Evolutionary conservation across 2,113 vertebrate genomes (phyloP).

Genomic region (Apistogramma diplotaenia): DNA sequence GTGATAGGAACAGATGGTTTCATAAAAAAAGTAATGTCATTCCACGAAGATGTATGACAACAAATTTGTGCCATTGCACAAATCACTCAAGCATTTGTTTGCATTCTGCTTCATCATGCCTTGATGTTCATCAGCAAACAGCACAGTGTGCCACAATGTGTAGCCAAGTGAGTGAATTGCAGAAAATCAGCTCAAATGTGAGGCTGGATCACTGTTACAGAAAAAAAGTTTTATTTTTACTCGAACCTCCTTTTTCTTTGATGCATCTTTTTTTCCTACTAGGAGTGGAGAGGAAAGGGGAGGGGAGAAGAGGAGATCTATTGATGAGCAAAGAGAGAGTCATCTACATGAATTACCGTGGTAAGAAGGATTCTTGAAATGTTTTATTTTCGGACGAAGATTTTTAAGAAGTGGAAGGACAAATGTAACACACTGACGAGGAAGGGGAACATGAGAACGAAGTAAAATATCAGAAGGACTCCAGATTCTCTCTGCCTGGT

Average conservation of each 20-base stretch:
- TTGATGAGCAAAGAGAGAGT: neutral
- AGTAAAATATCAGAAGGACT: too few species aligned
- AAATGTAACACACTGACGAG: neutral
- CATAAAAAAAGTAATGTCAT: conserved; percentile 19
- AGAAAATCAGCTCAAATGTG: neutral
- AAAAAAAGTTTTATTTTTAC: neutral
- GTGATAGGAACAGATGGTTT: conserved; percentile 48
- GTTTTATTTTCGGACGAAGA: too few species aligned
- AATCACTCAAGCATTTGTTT: conserved; percentile 40
- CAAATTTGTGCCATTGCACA: conserved; percentile 5
- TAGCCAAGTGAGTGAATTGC: neutral
- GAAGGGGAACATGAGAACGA: too few species aligned
- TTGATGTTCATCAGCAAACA: conserved; percentile 17
- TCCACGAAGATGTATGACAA: conserved; percentile 35
- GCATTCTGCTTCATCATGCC: conserved; percentile 45
- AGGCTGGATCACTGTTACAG: neutral
- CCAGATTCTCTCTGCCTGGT: too few species aligned
- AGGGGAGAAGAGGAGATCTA: too few species aligned
- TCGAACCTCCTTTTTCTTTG: neutral
- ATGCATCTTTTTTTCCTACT: neutral
- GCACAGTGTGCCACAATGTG: neutral
- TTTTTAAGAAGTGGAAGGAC: neutral
- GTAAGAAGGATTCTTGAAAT: too few species aligned
- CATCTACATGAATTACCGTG: too few species aligned
- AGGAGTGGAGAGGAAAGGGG: neutral